Conservation (phyloP, 2,888 invertebrate species). For the Lithophane leautieri region DNA sequence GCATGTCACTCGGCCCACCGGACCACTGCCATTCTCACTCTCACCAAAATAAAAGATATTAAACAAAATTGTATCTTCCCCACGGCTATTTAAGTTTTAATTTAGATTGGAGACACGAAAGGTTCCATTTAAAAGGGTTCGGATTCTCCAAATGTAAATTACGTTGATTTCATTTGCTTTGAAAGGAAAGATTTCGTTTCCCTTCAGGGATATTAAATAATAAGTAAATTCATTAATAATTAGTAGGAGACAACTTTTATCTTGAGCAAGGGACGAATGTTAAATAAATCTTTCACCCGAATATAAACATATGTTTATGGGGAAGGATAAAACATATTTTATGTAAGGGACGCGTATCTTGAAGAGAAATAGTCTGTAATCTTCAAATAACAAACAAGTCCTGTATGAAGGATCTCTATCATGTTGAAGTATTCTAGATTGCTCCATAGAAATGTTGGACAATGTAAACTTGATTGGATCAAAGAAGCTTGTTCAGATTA, state of each 20-base stretch:
- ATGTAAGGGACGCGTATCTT: slow-evolving; percentile 13
- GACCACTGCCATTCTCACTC: slow-evolving; percentile 60
- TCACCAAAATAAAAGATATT: slow-evolving; percentile 59
- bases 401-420: background rate
- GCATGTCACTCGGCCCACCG: slow-evolving; percentile 70
- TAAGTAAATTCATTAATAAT: slow-evolving; percentile 44
- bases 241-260: slow-evolving; percentile 23
- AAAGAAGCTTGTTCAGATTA: slow-evolving; percentile 6
- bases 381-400: slow-evolving; percentile 39
- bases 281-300: slow-evolving; percentile 15
- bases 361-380: slow-evolving; percentile 33
- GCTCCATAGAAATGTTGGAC: slow-evolving; percentile 28
- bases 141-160: slow-evolving; percentile 71
- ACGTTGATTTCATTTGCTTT: slow-evolving; percentile 72
- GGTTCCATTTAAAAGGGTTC: slow-evolving; percentile 71
- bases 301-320: slow-evolving; percentile 19
- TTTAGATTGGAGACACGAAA: slow-evolving; percentile 64
- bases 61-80: slow-evolving; percentile 75
- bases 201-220: slow-evolving; percentile 35
- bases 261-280: background rate
- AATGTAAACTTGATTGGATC: slow-evolving; percentile 45
- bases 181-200: slow-evolving; percentile 61
- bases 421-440: slow-evolving; percentile 36
- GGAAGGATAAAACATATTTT: slow-evolving; percentile 3
- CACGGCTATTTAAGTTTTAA: slow-evolving; percentile 74